These are phyloP conservation scores for Oligia strigilis DNA, from an alignment of 2,888 invertebrate genomes.

Conservation along the genomic window DNA sequence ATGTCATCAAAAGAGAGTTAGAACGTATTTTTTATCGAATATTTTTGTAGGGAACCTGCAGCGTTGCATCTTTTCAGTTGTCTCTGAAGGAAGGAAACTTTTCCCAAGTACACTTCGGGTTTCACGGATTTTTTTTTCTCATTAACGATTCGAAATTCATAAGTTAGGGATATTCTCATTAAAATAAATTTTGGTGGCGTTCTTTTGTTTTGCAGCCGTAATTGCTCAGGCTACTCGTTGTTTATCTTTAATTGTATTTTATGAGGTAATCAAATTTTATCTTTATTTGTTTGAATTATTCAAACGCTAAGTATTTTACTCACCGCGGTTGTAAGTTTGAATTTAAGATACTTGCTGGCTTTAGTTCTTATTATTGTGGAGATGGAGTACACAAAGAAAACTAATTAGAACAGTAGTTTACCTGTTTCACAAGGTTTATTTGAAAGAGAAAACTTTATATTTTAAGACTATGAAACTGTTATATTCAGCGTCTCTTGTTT, in stretches of 20 bases:
- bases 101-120: conserved; percentile 69
- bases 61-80: conserved; percentile 79
- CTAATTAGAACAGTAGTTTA: conserved; percentile 62
- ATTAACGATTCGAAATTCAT: conserved; percentile 77
- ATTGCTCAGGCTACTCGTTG: conserved; percentile 33
- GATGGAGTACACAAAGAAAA: conserved; percentile 57
- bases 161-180: conserved; percentile 72
- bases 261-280: conserved; percentile 45
- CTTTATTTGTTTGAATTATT: conserved; percentile 42
- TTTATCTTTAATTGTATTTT: conserved; percentile 40
- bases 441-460: conserved; percentile 56
- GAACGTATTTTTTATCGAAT: conserved; percentile 52
- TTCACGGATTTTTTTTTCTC: conserved; percentile 73
- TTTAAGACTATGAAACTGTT: conserved; percentile 49
- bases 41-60: conserved; percentile 66
- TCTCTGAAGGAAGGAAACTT: conserved; percentile 75
- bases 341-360: conserved; percentile 20
- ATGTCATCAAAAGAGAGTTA: conserved; percentile 43
- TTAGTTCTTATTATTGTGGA: conserved; percentile 42
- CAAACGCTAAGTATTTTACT: conserved; percentile 32
- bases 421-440: conserved; percentile 58
- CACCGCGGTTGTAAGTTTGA: conserved; percentile 46
- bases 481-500: conserved; percentile 47
- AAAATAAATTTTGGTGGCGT: conserved; percentile 55
- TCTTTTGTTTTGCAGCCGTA: conserved; percentile 44